Evolutionary conservation across 1,140 invertebrate species (phyloP).

Genomic region (Homarus americanus): DNA sequence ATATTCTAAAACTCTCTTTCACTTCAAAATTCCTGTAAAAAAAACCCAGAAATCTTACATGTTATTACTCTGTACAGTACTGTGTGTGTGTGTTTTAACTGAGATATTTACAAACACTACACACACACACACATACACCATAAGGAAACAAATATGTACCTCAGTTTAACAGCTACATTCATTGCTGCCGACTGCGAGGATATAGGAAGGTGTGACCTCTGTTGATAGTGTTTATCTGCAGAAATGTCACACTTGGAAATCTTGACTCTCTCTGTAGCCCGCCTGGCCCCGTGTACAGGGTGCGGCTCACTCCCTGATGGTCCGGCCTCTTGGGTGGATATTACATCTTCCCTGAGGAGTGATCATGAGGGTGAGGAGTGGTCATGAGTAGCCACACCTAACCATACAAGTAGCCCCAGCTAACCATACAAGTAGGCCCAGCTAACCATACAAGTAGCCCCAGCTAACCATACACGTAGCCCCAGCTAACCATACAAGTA

Average conservation of each 20-base stretch:
- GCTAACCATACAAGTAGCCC: no score
- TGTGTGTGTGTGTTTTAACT: no score
- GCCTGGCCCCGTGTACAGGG: slow-evolving; percentile 32
- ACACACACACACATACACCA: background rate
- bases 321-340: slow-evolving; percentile 8
- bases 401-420: no score
- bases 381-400: no score
- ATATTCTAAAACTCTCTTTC: no score
- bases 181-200: slow-evolving; percentile 61
- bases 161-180: slow-evolving; percentile 66
- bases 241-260: slow-evolving; percentile 46
- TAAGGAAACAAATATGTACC: slow-evolving; percentile 26
- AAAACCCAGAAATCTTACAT: background rate
- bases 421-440: no score
- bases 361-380: no score
- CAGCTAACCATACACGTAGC: no score
- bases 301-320: slow-evolving; percentile 8
- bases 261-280: slow-evolving; percentile 32
- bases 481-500: no score
- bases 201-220: slow-evolving; percentile 65
- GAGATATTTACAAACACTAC: background rate
- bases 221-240: slow-evolving; percentile 41
- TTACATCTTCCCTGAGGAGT: slow-evolving; percentile 57
- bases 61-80: slow-evolving; percentile 9
- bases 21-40: background rate